phyloP scores from a whole-genome alignment of 2,797 vertebrate species.

The Hydrophis major region DNA sequence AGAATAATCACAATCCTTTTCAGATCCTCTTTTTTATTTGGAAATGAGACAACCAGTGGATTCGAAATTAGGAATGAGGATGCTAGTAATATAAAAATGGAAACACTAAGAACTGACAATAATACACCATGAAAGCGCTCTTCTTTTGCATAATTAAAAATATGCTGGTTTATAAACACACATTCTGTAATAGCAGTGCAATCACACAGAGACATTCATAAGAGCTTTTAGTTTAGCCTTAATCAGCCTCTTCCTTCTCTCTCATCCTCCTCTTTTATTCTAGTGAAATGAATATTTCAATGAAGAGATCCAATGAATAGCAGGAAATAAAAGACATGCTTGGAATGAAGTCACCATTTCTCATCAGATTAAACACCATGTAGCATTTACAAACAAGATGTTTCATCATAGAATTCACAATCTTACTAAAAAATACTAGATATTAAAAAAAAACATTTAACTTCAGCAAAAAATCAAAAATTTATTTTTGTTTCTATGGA shows the following conservation, averaged over 20 bases:
- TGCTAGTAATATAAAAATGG: background rate
- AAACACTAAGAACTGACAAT: background rate
- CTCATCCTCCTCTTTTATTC: conserved; percentile 11
- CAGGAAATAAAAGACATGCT: background rate
- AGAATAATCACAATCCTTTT: background rate
- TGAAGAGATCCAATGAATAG: conserved; percentile 26
- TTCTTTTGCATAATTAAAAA: conserved; percentile 7
- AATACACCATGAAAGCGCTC: background rate
- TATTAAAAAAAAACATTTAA: background rate
- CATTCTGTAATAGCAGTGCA: background rate
- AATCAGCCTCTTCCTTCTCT: background rate
- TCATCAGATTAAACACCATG: conserved; percentile 3
- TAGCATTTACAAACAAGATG: conserved; percentile 12
- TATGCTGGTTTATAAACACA: background rate
- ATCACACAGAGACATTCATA: conserved; percentile 15
- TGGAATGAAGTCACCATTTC: conserved; percentile 5
- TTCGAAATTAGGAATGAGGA: background rate
- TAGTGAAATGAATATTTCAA: conserved; percentile 5
- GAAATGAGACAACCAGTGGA: background rate
- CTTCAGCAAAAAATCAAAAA: background rate
- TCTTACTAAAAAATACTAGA: background rate
- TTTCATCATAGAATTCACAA: conserved; percentile 8
- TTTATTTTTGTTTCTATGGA: conserved; percentile 1
- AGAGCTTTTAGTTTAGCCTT: background rate
- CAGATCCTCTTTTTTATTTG: background rate